Evolutionary conservation across 1,140 invertebrate genomes (phyloP).

Genomic region (Proctacanthus coquilletti): DNA sequence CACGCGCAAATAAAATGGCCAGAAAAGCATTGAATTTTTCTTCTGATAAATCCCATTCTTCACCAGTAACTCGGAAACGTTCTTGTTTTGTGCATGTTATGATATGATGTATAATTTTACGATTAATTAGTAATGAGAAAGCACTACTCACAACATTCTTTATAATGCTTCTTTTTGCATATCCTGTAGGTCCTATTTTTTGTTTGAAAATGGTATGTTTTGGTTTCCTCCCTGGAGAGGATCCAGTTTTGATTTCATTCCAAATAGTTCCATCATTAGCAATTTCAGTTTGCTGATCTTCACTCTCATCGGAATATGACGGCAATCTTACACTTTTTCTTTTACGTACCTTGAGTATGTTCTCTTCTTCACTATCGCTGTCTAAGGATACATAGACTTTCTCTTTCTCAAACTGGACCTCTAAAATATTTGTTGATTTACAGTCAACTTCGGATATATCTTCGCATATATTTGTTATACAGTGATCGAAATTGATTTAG

Average conservation of each 20-base stretch:
- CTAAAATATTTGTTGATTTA: too few relatives aligned
- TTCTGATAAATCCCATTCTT: conserved; percentile 1
- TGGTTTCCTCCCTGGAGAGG: conserved; percentile 1
- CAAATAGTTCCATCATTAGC: conserved; percentile 1
- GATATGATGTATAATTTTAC: conserved; percentile 1
- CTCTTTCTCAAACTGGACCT: too few relatives aligned
- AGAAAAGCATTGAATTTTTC: conserved; percentile 3
- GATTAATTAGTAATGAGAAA: conserved; percentile 1
- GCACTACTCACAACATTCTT: conserved; percentile 2
- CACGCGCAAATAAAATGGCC: not conserved
- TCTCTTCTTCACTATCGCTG: conserved; percentile 1
- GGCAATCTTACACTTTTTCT: not conserved
- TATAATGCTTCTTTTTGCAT: conserved; percentile 4
- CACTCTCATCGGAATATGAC: conserved; percentile 1
- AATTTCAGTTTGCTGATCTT: conserved; percentile 1
- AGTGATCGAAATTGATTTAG: too few relatives aligned
- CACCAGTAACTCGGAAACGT: conserved; percentile 1
- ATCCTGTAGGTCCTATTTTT: not conserved
- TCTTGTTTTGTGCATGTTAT: conserved; percentile 1
- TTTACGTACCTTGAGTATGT: conserved; percentile 1
- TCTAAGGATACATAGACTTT: conserved; percentile 4
- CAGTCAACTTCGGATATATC: too few relatives aligned
- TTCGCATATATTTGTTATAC: too few relatives aligned
- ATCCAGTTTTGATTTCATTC: conserved; percentile 1
- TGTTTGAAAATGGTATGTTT: conserved; percentile 2